phyloP scores from a whole-genome alignment of 2,797 vertebrate species.

The Rousettus madagascariensis region DNA sequence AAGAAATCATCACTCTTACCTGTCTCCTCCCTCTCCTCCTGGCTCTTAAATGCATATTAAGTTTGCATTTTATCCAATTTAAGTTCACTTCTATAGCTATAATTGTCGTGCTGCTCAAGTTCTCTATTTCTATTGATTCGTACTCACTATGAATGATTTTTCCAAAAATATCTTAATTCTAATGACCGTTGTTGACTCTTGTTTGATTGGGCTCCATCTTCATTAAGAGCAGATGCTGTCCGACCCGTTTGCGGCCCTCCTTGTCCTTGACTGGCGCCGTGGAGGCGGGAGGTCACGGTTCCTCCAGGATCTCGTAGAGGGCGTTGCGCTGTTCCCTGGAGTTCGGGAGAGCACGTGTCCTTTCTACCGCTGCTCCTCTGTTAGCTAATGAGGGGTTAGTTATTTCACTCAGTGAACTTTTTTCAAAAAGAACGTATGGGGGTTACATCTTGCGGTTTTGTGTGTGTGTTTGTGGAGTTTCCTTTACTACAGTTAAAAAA shows the following conservation, averaged over 20 bases:
- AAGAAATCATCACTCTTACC: not conserved
- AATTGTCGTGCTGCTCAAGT: not conserved
- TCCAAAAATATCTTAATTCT: not conserved
- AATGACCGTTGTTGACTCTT: not conserved
- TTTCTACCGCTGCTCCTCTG: not conserved
- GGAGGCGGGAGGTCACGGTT: fast-evolving
- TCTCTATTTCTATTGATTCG: not conserved
- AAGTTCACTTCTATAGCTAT: not conserved
- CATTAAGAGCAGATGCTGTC: not conserved
- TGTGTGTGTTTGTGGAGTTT: not conserved
- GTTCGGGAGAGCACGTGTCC: fast-evolving
- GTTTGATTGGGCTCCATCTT: not conserved
- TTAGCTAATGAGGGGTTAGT: not conserved
- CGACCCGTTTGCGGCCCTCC: no score
- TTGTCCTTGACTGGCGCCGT: no score
- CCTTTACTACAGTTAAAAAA: not conserved
- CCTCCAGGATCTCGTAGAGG: not conserved
- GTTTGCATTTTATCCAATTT: not conserved
- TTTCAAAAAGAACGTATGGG: not conserved
- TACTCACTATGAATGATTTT: not conserved
- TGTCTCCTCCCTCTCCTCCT: not conserved
- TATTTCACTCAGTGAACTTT: not conserved
- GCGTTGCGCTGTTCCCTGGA: fast-evolving
- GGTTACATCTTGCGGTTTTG: not conserved
- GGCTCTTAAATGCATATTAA: not conserved